phyloP scores from a whole-genome alignment of 2,797 vertebrate genomes.

The Anguilla pacifica region DNA sequence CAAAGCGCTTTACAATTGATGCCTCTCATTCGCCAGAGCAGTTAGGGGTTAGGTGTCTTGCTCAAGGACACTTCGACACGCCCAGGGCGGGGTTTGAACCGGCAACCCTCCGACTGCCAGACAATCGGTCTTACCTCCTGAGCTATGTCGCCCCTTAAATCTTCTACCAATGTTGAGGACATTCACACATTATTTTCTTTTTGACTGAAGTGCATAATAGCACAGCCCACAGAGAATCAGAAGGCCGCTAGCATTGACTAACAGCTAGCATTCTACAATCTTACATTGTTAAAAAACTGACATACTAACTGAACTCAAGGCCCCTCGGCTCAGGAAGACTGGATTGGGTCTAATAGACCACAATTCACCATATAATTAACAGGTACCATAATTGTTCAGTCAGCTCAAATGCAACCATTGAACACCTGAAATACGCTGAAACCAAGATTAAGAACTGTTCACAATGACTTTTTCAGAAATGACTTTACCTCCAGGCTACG shows the following conservation, averaged over 20 bases:
- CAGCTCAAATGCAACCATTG: neutral
- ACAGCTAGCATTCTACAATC: neutral
- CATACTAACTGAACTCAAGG: neutral
- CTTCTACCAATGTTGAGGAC: neutral
- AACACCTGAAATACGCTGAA: neutral
- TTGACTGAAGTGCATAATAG: neutral
- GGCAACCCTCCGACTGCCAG: too few species aligned
- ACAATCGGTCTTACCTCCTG: too few species aligned
- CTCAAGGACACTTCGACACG: too few species aligned
- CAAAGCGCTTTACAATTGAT: too few species aligned
- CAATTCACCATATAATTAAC: neutral
- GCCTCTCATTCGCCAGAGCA: too few species aligned
- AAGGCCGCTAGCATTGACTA: neutral
- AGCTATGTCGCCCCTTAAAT: too few species aligned
- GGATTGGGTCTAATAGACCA: neutral
- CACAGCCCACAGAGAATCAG: neutral
- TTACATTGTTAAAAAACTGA: neutral
- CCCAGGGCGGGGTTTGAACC: too few species aligned
- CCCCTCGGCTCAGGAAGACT: neutral
- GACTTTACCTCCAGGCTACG: neutral
- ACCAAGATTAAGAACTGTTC: neutral
- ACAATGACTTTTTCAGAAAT: neutral
- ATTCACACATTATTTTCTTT: neutral
- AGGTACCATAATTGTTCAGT: neutral
- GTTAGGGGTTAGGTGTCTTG: too few species aligned